Evolutionary conservation across 35 echinoderm and acorn worm species (phyloP), one percentile per base, ranked within the genome.

Genomic region (Holothuria glaberrima): DNA sequence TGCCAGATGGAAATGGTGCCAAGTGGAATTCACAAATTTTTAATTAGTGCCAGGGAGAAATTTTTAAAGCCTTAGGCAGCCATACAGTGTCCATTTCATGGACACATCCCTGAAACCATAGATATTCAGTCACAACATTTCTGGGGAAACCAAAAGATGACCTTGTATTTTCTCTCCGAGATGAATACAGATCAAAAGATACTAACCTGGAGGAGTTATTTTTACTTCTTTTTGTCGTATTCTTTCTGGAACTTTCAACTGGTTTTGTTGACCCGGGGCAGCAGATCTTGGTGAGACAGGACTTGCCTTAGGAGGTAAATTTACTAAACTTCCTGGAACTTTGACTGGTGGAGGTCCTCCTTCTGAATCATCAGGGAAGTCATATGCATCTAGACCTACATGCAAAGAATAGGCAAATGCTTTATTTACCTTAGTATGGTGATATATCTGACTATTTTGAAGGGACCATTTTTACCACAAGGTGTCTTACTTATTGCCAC

Each of bases 291-390:
- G 50, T 68, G 64, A 68, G 19, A 68, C 64, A 68, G 64, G 64
- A 68, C 64, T 68, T 68, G 64, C 10, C 64, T 68, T 68, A 20
- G 64, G 19, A 14, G 64, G 64, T 68, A 20, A 10, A 68, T 4
- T 20, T 68, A 19, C n/a, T 17, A 54, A 0, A 68, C 64, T 68
- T 68, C 64, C 64, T 68, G 64, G 64, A 68, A 68, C 64, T 68
- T 68, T 68, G 64, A 68, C n/a, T 26, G 64, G 64, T 68, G 64
- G 64, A 68, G 64, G 64, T 26, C 64, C 64, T 68, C 64, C 64
- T 14, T 68, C 64, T 26, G n/a, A 26, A 20, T 68, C 64, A 1
- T 68, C 64, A 68, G 5, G 64, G 19, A 68, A 68, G 64, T 68
- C 64, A 68, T 9, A 68, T 68, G 64, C 64, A 68, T 68, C 64